Evolutionary conservation across 2,888 invertebrate genomes (phyloP), one percentile per base, ranked within the genome.

Genomic region (Diaprepes abbreviatus): DNA sequence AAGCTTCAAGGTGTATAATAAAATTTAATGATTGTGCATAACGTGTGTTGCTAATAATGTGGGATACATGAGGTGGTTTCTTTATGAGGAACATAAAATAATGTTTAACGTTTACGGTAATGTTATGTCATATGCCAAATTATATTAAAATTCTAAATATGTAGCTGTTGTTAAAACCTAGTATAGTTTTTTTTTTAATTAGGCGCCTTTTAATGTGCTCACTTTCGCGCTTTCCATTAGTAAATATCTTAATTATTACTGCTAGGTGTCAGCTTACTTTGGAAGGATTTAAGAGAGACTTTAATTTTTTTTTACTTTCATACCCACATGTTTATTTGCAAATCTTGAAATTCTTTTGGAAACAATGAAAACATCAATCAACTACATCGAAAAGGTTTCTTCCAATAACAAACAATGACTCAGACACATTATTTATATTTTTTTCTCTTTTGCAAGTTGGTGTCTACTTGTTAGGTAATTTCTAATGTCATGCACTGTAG

Each of bases 381-480:
- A 16, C 48, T 31, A 50, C 28, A 28, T 6, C 14, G 3, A 50
- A 28, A 16, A 50, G 28, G 28, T 50, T 50, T 50, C 21, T 14
- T 28, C 10, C 16, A 50, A 45, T 24, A 45, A 54, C 19, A 54
- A 43, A 17, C 24, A 33, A 12, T 54, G 35, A 54, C 33, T 54
- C 54, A 54, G 10, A 35, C 35, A 35, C 14, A 36, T 54, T 54
- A 21, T 21, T 43, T 43, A 31, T 36, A 35, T 31, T 54, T 35
- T 33, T 59, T 59, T 59, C 45, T 45, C 59, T 59, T 28, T 45
- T 45, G 19, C 31, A 31, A 16, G 58, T 28, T 58, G n/a, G 24
- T 55, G 60, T 48, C 48, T 33, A 48, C 60, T 35, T 60, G 60
- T 48, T 60, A 4, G 9, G 33, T 17, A 33, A 60, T 48, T 60